Evolutionary conservation across 2,888 invertebrate genomes (phyloP).

Genomic region (Epistrophe eligans): DNA sequence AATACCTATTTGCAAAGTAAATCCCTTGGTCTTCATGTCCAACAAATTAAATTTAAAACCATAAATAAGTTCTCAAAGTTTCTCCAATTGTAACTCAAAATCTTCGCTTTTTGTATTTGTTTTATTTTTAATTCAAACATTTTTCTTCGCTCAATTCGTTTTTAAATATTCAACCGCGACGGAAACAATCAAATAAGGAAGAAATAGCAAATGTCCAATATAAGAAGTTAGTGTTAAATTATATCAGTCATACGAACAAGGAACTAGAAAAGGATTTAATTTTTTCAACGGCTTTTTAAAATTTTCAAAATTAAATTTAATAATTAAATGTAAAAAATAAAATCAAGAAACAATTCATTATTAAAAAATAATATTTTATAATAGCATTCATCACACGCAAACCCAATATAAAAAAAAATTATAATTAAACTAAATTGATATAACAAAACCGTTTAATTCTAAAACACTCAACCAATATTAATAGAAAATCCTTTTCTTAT

Average conservation of each 20-base stretch:
- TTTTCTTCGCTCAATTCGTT: conserved; percentile 3
- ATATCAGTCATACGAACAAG: conserved; percentile 51
- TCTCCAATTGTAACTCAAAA: conserved; percentile 61
- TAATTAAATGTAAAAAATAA: neutral
- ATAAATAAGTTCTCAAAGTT: neutral
- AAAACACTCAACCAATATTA: conserved; percentile 11
- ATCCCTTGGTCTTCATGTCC: neutral
- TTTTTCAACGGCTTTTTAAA: conserved; percentile 38
- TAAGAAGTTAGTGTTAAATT: conserved; percentile 66
- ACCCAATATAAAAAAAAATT: conserved; percentile 22
- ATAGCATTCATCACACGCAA: conserved; percentile 68
- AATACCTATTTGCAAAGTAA: too few species aligned
- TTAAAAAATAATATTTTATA: conserved; percentile 26
- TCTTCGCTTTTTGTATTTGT: conserved; percentile 39
- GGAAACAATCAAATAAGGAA: conserved; percentile 84
- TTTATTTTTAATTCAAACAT: neutral
- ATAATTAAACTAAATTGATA: neutral
- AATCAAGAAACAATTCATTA: conserved; percentile 23
- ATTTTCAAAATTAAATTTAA: conserved; percentile 11
- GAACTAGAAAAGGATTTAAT: conserved; percentile 56
- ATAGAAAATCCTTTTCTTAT: conserved; percentile 49
- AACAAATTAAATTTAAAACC: neutral
- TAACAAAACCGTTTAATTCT: conserved; percentile 31
- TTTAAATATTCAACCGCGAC: conserved; percentile 52
- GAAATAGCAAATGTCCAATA: conserved; percentile 79